Base-by-base conservation (phyloP, 2,113 vertebrate species). In the Odocoileus virginianus region DNA sequence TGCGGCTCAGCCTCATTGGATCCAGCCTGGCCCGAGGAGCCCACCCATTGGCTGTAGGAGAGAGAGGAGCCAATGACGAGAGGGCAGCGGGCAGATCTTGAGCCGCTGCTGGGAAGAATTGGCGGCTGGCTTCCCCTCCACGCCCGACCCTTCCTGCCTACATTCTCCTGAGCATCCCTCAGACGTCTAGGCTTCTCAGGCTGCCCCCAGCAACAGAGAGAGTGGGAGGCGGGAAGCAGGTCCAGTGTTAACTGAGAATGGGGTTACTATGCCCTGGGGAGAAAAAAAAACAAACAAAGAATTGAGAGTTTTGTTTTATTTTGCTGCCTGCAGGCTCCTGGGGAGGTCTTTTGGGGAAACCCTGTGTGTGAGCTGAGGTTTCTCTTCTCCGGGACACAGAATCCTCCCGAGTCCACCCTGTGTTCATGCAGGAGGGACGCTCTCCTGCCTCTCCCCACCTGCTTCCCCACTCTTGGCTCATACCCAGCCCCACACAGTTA, bases 241-340 rank as follows among this genome's bases (percentile, higher is more conserved):
- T 21, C 6, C 55, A 13, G 40, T 40, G 19, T 87, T 87, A 89
- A 60, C 92, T 33, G 76, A 74, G 83, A 86, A 52, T 45, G 33
- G 60, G 64, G 78, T 97, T 96, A 71, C 45, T 57, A 12, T 76
- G 40, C 58, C 84, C 74, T 16, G 4, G 94, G 97, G 89, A 97
- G 55, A 23, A 19, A 91, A 98, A 79, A 97, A 95, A 96, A 6
- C 5, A 19, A 67, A 52, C 81, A 96, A 83, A 95, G 82, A 92
- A 74, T 88, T 92, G 94, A 83, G 96, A 91, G 97, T 87, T 94
- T 86, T 97, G 84, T 86, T 98, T 96, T 95, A 36, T 79, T 98
- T 95, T 94, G 58, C 45, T 81, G 64, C 83, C 90, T 96, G 4
- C 5, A 0, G 86, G 87, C 55, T 92, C 61, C 81, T 85, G n/a